Base-by-base conservation (phyloP, 1,140 invertebrate species). In the Stratiolaelaps scimitus region DNA sequence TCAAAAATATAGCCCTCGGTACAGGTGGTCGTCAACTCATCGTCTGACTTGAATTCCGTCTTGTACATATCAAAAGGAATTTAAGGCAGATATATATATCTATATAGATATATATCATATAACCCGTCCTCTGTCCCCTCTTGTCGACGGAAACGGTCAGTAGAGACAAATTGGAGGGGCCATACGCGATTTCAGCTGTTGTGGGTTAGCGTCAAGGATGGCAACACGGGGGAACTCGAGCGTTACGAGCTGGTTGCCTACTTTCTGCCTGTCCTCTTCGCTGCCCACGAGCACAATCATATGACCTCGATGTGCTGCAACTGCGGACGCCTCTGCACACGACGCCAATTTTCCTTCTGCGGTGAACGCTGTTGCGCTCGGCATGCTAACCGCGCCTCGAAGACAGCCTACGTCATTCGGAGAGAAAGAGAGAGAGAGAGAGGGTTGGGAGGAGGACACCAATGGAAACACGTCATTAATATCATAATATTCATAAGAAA, bases 211-310 rank as follows among this genome's bases (percentile, higher is more conserved):
- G 10, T 60, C 53, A 17, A 60, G 20, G n/a, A 60, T 60, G 20
- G 26, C 26, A 2, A 60, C 53, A 23, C 26, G 53, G 15, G 26
- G 13, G 53, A 29, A 60, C 13, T 60, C 53, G 1, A 60, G 53
- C 6, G 15, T 26, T 6, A 60, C 53, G 53, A 60, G 53, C 34
- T 60, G 53, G 10, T 60, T 60, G 1, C 17, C 53, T 2, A 60
- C 53, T 60, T 60, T 60, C 15, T 23, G 53, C 34, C 53, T 26
- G 26, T 60, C 53, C 15, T 60, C 53, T 26, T 60, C 53, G 53
- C 34, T 60, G 26, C 53, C 53, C 15, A 60, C 26, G 10, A 60
- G 15, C 13, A 23, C 53, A 34, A 60, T 60, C 26, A 60, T 60
- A 34, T 60, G 26, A 34, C 53, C 53, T 23, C 34, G 26, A 34